Evolutionary conservation across 2,113 vertebrate species (phyloP).

Genomic region (Oreamnos americanus): DNA sequence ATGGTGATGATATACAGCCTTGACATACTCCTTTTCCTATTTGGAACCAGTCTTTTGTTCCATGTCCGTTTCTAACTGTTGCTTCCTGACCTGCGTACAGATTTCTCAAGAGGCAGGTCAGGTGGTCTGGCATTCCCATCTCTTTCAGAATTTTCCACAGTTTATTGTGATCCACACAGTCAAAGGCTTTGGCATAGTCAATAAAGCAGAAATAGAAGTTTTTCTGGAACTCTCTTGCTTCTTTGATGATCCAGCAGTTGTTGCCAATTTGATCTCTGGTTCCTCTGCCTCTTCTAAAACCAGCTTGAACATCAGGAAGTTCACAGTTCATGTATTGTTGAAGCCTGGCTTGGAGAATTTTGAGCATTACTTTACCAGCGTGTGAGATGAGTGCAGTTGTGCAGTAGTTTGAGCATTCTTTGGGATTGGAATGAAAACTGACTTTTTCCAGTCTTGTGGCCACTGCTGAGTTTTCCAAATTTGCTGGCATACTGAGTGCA

Average conservation of each 20-base stretch:
- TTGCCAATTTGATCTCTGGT: background rate
- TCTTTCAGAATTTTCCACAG: background rate
- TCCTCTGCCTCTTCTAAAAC: background rate
- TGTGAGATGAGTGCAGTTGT: background rate
- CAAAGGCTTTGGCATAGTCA: background rate
- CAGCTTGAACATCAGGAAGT: background rate
- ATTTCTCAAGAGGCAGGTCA: background rate
- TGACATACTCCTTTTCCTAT: background rate
- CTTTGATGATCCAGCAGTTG: background rate
- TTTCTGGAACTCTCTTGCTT: background rate
- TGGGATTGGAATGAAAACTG: background rate
- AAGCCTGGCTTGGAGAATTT: background rate
- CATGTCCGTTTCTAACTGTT: background rate
- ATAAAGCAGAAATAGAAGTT: background rate
- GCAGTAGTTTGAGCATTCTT: background rate
- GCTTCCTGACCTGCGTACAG: background rate
- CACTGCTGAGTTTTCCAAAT: background rate
- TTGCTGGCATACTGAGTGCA: background rate
- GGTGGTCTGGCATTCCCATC: background rate
- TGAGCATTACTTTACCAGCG: background rate
- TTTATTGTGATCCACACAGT: background rate
- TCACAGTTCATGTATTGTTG: background rate
- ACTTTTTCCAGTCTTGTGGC: background rate
- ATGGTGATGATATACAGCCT: background rate
- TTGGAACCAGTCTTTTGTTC: background rate